A percentile compares a stretch with the other conserved stretches of the same genome.
phyloP scores from a whole-genome alignment of 2,797 vertebrate species.

The Picus viridis region DNA sequence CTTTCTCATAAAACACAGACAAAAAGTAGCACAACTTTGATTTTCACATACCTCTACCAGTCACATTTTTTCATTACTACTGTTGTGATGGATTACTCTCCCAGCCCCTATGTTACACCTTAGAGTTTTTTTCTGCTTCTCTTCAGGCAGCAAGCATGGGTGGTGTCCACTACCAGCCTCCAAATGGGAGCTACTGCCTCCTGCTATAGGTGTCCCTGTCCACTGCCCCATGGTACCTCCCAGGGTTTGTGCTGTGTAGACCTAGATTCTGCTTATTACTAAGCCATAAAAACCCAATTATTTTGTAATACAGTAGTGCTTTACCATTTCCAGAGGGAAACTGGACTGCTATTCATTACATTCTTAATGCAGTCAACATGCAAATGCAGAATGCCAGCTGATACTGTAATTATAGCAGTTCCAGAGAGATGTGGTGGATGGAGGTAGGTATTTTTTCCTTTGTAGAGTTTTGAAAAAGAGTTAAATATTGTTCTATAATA shows the following conservation, averaged over 20 bases:
- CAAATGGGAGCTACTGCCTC: not conserved
- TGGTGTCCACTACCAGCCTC: not conserved
- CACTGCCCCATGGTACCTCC: not conserved
- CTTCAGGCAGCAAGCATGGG: not conserved
- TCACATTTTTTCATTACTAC: not conserved
- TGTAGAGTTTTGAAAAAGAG: not conserved
- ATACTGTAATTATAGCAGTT: not conserved
- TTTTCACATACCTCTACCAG: not conserved
- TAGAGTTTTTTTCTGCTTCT: not conserved
- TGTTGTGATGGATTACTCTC: not conserved
- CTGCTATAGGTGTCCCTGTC: fast-evolving
- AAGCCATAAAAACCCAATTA: not conserved
- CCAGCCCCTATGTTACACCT: not conserved
- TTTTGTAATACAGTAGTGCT: not conserved
- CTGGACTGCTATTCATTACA: not conserved
- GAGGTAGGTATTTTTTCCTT: not conserved
- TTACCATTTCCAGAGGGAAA: not conserved
- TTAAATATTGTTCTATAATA: not conserved
- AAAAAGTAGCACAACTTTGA: not conserved
- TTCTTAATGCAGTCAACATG: not conserved
- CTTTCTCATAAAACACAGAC: not conserved
- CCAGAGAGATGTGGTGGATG: not conserved
- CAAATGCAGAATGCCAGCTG: not conserved
- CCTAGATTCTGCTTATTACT: not conserved
- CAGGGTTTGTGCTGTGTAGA: fast-evolving